Conservation (phyloP, 2,888 invertebrate genomes). For the Calephelis perditalis region DNA sequence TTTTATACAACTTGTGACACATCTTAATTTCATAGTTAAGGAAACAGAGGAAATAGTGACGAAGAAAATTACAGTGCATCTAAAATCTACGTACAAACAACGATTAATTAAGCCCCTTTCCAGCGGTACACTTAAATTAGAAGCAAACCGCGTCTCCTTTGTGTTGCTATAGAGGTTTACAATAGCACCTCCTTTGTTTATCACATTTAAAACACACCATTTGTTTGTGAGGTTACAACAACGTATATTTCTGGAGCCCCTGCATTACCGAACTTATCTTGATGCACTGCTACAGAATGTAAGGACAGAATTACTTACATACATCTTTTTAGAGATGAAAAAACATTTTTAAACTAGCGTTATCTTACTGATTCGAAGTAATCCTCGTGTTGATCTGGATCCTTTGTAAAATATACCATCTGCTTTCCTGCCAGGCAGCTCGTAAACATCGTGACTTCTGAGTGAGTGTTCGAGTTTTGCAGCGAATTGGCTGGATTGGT, state of each 20-base stretch:
- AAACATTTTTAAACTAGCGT: no score
- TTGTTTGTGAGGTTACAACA: constrained; percentile 17
- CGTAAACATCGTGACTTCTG: no score
- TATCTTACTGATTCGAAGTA: no score
- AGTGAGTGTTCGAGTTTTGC: no score
- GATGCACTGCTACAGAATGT: not conserved
- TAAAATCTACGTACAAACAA: constrained; percentile 32
- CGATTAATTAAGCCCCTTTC: constrained; percentile 42
- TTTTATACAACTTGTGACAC: no score
- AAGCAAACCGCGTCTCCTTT: constrained; percentile 37
- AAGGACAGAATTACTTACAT: not conserved
- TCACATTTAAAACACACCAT: constrained; percentile 18
- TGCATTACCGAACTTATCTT: constrained; percentile 14
- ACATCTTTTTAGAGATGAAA: no score
- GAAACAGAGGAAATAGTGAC: constrained; percentile 29
- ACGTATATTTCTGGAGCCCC: constrained; percentile 9
- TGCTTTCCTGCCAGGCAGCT: no score
- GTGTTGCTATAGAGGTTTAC: constrained; percentile 36
- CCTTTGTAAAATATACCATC: no score
- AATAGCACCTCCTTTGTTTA: constrained; percentile 26
- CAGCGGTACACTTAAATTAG: constrained; percentile 37
- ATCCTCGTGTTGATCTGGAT: no score
- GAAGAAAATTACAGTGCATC: constrained; percentile 33
- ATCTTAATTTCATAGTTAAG: constrained; percentile 10
- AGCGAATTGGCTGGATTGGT: no score